Evolutionary conservation across 1,140 invertebrate genomes (phyloP).

Genomic region (Drosophila dunni): DNA sequence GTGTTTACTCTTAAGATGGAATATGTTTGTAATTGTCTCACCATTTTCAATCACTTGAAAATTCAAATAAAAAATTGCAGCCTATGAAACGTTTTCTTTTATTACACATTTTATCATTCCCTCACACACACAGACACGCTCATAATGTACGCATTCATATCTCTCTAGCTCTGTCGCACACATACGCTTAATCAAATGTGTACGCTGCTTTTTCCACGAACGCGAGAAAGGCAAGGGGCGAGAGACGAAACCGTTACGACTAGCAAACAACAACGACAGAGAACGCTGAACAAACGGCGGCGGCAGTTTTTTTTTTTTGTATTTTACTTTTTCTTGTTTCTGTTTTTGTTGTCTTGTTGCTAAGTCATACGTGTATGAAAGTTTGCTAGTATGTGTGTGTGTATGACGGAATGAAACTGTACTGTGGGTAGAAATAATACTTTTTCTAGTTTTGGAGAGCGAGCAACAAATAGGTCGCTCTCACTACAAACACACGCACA

Average conservation of each 20-base stretch:
- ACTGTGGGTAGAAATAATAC: constrained; percentile 41
- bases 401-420: constrained; percentile 33
- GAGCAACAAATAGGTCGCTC: constrained; percentile 19
- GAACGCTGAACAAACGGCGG: constrained; percentile 33
- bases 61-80: constrained; percentile 67
- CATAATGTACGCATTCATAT: constrained; percentile 37
- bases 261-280: constrained; percentile 1
- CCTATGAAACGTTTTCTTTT: constrained; percentile 63
- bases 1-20: constrained; percentile 64
- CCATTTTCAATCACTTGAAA: constrained; percentile 13
- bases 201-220: constrained; percentile 64
- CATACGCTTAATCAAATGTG: constrained; percentile 56
- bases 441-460: constrained; percentile 23
- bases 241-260: constrained; percentile 71
- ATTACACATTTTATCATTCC: constrained; percentile 49
- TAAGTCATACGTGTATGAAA: constrained; percentile 33
- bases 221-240: constrained; percentile 3
- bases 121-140: constrained; percentile 11
- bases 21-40: constrained; percentile 63
- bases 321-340: constrained; percentile 23
- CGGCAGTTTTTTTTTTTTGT: constrained; percentile 37
- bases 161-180: constrained; percentile 68
- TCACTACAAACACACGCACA: neutral
- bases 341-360: constrained; percentile 68
- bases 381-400: neutral